Evolutionary conservation across 2,888 invertebrate genomes (phyloP), one percentile per base, ranked within the genome.

Genomic region (Aleiodes leptofemur): DNA sequence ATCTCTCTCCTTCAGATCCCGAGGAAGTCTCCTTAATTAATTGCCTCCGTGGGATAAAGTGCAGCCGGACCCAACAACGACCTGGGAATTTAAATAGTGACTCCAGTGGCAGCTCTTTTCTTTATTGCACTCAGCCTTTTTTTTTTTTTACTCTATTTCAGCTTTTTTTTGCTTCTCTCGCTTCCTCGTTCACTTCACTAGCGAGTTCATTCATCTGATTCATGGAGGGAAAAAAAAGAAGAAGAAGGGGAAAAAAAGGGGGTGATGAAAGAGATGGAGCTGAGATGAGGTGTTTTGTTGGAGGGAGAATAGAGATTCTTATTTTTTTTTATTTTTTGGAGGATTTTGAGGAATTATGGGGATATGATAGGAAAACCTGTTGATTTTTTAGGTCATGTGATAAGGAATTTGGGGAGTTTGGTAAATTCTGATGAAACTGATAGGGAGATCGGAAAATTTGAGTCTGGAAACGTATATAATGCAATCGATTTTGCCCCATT

Each of bases 41-140:
- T 78, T 78, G 73, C 80, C 72, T 80, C 72, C 77, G 71, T 56
- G 71, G 74, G 69, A 76, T 77, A 78, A 78, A 81, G 73, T 78
- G 77, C 69, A 59, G 59, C 56, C 66, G 72, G 64, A 68, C 76
- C 74, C 31, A 56, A 75, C 56, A 76, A 76, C 73, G 74, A 70
- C 57, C 51, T 50, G 72, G 59, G 66, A 80, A 79, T 79, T 78
- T 76, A 59, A 76, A 79, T 76, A 76, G 74, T 66, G 55, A 56
- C 56, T 50, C 23, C 34, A 74, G 64, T 53, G 56, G 73, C 68
- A 56, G 68, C 50, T 74, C 43, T 64, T 68, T 55, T 68, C 43
- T 73, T 73, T 9, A 57, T 57, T 56, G 51, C 57, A 66, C 56
- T 57, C n/a, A 34, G 64, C 34, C 14, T 59, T 64, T 51, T 68